Evolutionary conservation across 2,113 vertebrate genomes (phyloP).

Genomic region (Atherinomorus stipes): DNA sequence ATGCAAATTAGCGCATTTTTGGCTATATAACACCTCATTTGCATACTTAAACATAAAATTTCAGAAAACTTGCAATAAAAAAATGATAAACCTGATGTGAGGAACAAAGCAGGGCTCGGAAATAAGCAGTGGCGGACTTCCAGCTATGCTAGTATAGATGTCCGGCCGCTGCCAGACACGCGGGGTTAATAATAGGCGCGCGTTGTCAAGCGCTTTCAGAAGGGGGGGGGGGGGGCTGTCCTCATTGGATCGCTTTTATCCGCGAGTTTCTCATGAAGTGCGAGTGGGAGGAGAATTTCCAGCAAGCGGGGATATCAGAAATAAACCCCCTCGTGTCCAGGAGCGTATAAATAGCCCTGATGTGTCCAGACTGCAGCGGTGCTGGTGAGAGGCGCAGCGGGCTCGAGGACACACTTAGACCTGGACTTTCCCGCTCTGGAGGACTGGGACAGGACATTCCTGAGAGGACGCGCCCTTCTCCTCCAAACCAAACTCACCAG

Average conservation of each 20-base stretch:
- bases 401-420: slow-evolving; percentile 35
- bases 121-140: slow-evolving; percentile 66
- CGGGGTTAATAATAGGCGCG: slow-evolving; percentile 78
- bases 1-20: too few relatives aligned
- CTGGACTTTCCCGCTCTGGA: slow-evolving; percentile 46
- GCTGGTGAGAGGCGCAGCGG: slow-evolving; percentile 69
- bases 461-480: slow-evolving; percentile 2
- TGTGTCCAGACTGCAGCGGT: slow-evolving; percentile 75
- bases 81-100: too few relatives aligned
- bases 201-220: slow-evolving; percentile 74
- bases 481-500: slow-evolving; percentile 11
- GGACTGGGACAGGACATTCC: background rate
- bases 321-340: slow-evolving; percentile 91
- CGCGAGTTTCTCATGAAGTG: slow-evolving; percentile 76
- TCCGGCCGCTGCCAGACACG: slow-evolving; percentile 50
- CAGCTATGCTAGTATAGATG: slow-evolving; percentile 65
- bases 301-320: slow-evolving; percentile 90
- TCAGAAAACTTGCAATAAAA: too few relatives aligned
- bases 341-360: slow-evolving; percentile 91
- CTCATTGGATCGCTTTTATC: slow-evolving; percentile 88
- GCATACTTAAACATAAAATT: too few relatives aligned
- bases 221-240: slow-evolving; percentile 77
- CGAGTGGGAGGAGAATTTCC: slow-evolving; percentile 89
- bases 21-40: too few relatives aligned
- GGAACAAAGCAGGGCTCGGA: slow-evolving; percentile 46